phyloP scores from a whole-genome alignment of 2,113 vertebrate species.

The Mandrillus leucophaeus region DNA sequence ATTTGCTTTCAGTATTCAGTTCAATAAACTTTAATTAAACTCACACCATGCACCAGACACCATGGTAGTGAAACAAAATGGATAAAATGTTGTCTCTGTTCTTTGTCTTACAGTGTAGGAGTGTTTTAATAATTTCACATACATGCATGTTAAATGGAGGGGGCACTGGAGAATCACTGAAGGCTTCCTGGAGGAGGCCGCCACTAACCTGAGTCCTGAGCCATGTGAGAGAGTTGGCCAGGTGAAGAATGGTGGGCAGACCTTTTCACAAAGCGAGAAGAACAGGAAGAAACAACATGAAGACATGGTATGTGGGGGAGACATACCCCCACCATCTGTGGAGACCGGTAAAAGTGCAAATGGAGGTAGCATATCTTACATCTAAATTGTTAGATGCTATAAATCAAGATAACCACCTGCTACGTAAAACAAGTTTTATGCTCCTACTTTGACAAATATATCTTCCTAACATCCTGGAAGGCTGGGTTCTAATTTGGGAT shows the following conservation, averaged over 20 bases:
- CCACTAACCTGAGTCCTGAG: neutral
- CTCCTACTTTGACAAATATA: neutral
- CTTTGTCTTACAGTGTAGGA: neutral
- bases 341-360: neutral
- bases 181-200: neutral
- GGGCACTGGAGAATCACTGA: neutral
- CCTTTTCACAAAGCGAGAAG: neutral
- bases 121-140: neutral
- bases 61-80: neutral
- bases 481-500: neutral
- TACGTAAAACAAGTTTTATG: neutral
- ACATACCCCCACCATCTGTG: neutral
- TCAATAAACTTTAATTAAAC: conserved; percentile 63
- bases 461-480: neutral
- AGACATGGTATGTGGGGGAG: neutral
- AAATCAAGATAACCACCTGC: neutral
- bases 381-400: conserved; percentile 9
- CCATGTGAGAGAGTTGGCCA: neutral
- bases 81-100: neutral
- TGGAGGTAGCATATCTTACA: neutral
- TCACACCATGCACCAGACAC: conserved; percentile 1
- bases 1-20: conserved; percentile 57
- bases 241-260: neutral
- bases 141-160: neutral
- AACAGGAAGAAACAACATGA: neutral